Evolutionary conservation across 1,140 invertebrate genomes (phyloP).

Genomic region (Pissodes strobi): DNA sequence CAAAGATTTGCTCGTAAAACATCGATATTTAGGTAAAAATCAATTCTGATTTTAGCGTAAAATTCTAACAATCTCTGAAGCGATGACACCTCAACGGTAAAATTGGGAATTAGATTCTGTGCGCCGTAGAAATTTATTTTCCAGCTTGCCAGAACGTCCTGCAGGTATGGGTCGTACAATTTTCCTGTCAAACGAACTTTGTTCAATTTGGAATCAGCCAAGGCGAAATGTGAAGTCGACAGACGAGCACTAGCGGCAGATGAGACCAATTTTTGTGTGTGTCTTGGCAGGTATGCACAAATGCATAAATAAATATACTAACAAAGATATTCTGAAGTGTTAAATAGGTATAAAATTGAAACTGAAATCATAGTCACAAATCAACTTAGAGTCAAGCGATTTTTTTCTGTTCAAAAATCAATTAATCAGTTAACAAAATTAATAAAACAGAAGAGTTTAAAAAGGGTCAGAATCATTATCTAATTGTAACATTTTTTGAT

Average conservation of each 20-base stretch:
- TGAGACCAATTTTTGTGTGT: background rate
- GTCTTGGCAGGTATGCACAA: background rate
- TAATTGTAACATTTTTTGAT: too few species aligned
- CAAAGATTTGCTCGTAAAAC: too few species aligned
- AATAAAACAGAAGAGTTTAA: too few species aligned
- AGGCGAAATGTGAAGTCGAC: slow-evolving; percentile 16
- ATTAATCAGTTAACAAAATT: too few species aligned
- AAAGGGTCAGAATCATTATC: too few species aligned
- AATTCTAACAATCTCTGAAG: background rate
- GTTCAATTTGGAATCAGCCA: slow-evolving; percentile 30
- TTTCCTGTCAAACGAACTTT: slow-evolving; percentile 27
- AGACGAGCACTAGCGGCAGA: slow-evolving; percentile 24
- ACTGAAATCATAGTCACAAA: too few species aligned
- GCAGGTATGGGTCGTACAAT: slow-evolving; percentile 32
- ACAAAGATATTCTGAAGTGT: too few species aligned
- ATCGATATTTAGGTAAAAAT: too few species aligned
- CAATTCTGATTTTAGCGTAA: background rate
- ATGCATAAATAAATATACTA: slow-evolving; percentile 1
- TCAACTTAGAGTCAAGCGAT: too few species aligned
- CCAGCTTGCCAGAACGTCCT: slow-evolving; percentile 12
- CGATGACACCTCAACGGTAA: background rate
- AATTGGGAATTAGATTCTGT: slow-evolving; percentile 22
- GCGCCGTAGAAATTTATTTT: slow-evolving; percentile 5
- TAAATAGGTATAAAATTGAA: too few species aligned
- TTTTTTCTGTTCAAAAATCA: too few species aligned